Conservation (phyloP, 2,888 invertebrate genomes). For the Morinoia aosen region DNA sequence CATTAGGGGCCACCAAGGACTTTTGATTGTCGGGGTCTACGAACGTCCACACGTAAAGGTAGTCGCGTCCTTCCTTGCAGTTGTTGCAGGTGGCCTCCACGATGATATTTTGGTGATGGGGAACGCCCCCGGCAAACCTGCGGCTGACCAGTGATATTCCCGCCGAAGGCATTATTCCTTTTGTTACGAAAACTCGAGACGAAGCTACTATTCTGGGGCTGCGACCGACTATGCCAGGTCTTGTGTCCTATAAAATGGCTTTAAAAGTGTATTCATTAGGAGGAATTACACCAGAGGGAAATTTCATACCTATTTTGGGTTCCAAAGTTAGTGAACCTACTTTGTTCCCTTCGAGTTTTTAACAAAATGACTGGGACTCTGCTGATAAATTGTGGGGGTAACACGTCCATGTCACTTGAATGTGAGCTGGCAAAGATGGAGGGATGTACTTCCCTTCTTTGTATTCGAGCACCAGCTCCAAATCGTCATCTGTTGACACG, state of each 20-base stretch:
- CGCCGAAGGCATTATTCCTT: neutral
- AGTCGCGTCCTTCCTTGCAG: neutral
- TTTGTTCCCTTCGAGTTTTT: neutral
- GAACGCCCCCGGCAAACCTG: neutral
- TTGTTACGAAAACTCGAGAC: neutral
- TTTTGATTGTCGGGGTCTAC: neutral
- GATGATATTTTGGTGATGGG: constrained; percentile 26
- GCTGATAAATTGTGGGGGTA: neutral
- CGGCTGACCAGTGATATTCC: neutral
- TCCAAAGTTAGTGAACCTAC: neutral
- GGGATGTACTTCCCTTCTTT: neutral
- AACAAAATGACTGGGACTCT: neutral
- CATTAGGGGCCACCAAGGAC: neutral
- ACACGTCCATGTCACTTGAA: neutral
- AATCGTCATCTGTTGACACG: neutral
- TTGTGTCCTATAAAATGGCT: neutral
- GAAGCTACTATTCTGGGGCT: neutral
- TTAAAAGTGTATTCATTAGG: neutral
- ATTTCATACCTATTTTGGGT: neutral
- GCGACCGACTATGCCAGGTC: neutral
- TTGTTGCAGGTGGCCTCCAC: neutral
- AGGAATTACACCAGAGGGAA: neutral
- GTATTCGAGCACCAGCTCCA: neutral
- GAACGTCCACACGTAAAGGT: neutral
- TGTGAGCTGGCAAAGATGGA: constrained; percentile 2